Evolutionary conservation across 2,888 invertebrate genomes (phyloP).

Genomic region (Argyresthia albistria): DNA sequence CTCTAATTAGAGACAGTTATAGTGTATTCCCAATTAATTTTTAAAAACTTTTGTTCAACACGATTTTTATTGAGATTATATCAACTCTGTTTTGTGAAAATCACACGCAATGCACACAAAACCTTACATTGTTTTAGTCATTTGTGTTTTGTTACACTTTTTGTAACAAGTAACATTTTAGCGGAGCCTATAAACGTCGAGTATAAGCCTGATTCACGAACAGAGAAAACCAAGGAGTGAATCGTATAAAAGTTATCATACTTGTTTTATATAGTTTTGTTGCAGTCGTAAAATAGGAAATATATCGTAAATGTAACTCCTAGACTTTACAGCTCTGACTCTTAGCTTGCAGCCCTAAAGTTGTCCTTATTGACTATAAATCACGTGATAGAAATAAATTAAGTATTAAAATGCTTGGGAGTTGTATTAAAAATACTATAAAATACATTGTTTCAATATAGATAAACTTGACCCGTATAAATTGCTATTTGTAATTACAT

Average conservation of each 20-base stretch:
- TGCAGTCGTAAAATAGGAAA: constrained; percentile 42
- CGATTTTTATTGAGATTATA: no score
- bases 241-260: constrained; percentile 3
- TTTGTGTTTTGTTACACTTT: background rate
- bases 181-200: constrained; percentile 21
- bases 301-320: constrained; percentile 47
- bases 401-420: constrained; percentile 36
- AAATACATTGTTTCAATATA: constrained; percentile 33
- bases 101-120: no score
- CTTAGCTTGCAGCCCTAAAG: constrained; percentile 41
- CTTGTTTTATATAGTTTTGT: constrained; percentile 32
- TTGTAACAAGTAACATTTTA: constrained; percentile 11
- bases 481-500: background rate
- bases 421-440: constrained; percentile 39
- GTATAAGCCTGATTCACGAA: constrained; percentile 15
- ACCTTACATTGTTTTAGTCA: background rate
- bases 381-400: constrained; percentile 53
- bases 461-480: background rate
- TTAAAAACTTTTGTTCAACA: no score
- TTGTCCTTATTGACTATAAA: constrained; percentile 49
- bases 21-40: no score
- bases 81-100: no score
- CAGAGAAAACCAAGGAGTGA: constrained; percentile 10
- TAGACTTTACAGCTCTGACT: constrained; percentile 44
- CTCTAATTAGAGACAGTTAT: no score